These are phyloP conservation scores for Pyrgus malvae DNA, from an alignment of 2,888 invertebrate genomes.

Conservation along the genomic window DNA sequence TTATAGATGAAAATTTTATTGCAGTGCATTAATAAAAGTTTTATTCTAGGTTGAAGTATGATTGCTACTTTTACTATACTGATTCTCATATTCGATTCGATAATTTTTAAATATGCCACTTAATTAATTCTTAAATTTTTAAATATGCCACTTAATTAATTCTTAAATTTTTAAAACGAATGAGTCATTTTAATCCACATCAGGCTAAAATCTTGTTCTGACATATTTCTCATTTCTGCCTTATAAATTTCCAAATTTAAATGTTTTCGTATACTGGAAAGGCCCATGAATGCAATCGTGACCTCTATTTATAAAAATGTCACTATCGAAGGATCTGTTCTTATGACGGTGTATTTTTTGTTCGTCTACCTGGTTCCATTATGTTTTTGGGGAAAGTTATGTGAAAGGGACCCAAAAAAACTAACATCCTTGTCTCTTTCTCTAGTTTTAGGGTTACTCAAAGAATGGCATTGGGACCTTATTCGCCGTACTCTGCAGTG, in stretches of 20 bases:
- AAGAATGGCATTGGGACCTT: too few species aligned
- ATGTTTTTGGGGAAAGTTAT: conserved; percentile 72
- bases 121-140: too few species aligned
- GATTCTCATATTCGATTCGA: too few species aligned
- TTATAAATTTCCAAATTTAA: conserved; percentile 6
- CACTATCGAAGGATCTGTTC: conserved; percentile 64
- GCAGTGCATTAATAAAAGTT: too few species aligned
- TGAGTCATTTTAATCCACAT: neutral
- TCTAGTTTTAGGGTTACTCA: conserved; percentile 54
- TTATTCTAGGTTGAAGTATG: too few species aligned
- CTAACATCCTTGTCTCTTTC: conserved; percentile 61
- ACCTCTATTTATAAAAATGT: conserved; percentile 48
- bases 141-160: too few species aligned
- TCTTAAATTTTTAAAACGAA: neutral
- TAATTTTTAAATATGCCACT: too few species aligned
- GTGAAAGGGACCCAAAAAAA: conserved; percentile 70
- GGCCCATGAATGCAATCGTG: conserved; percentile 10
- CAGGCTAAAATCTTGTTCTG: neutral
- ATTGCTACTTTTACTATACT: too few species aligned
- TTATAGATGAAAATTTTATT: too few species aligned
- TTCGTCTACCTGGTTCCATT: conserved; percentile 68
- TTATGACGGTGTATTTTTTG: conserved; percentile 53
- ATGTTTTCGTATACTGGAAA: conserved; percentile 18
- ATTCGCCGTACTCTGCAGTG: too few species aligned
- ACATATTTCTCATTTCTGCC: neutral